Base-by-base conservation (phyloP, 2,888 invertebrate genomes). In the Troides oblongomaculatus region DNA sequence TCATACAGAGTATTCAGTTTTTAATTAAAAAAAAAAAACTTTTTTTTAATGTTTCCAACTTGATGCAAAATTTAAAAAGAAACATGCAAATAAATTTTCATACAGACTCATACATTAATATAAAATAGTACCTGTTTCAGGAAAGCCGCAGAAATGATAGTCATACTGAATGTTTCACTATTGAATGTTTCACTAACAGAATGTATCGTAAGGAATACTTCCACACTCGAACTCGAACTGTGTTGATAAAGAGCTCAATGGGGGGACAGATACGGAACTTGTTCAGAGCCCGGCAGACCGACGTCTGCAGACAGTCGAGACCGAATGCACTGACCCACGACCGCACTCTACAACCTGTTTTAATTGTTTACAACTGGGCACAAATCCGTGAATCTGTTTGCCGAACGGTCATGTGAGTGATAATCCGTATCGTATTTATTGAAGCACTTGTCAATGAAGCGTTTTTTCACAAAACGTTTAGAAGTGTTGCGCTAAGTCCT, bases 121-220 rank as follows among this genome's bases (percentile, higher is more conserved):
- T 14, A 46, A 12, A 46, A 53, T 53, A 66, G 62, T 62, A 70
- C 69, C 69, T 70, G 69, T 59, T 70, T 70, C 50, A 70, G 59
- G 39, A 70, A 66, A 8, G 66, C 66, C 36, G 69, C 53, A 14
- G 69, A 66, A 30, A 70, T 70, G 5, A 70, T 70, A 50, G 69
- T 62, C 69, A 70, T 70, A 17, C 59, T 53, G 39, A 17, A 62
- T 50, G 36, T 36, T 58, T 57, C 30, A 46, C 21, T 53, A 36
- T 17, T 8, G 43, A 10, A 43, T 56, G 25, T 23, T 58, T 36
- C 64, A 65, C 65, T 46, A 62, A 50, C n/a, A 14, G 17, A 56
- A 60, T n/a, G 21, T 30, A 50, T 7, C 8, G 50, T n/a, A 21
- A 30, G 1, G 12, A 53, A 50, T 8, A 59, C 18, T 59, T 60